Percentiles rank a stretch among this genome's conserved stretches.
Evolutionary conservation across 1,140 invertebrate genomes (phyloP).

Genomic region (Drosophila watanabei): DNA sequence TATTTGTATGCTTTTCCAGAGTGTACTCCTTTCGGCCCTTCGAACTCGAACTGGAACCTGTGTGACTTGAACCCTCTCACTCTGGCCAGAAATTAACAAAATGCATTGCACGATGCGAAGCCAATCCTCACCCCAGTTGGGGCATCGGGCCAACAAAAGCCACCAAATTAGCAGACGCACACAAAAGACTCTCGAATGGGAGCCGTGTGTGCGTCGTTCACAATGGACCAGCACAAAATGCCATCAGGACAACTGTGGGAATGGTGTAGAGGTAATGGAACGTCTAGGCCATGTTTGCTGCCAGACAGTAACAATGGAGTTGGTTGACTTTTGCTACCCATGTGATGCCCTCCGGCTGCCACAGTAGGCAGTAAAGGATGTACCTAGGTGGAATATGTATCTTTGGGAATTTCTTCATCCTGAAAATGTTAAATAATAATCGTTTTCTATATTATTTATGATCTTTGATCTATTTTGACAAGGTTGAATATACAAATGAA

Average conservation of each 20-base stretch:
- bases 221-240: slow-evolving; percentile 66
- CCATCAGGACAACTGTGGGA: slow-evolving; percentile 34
- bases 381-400: neutral
- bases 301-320: slow-evolving; percentile 43
- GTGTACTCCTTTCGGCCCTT: slow-evolving; percentile 9
- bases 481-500: neutral
- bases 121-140: slow-evolving; percentile 18
- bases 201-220: slow-evolving; percentile 26
- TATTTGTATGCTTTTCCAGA: neutral
- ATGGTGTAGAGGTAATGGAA: slow-evolving; percentile 33
- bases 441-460: neutral
- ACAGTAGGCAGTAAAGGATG: slow-evolving; percentile 1
- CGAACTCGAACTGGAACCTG: slow-evolving; percentile 9
- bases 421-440: neutral
- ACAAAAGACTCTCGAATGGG: slow-evolving; percentile 46
- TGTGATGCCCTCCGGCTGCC: neutral
- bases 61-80: slow-evolving; percentile 19
- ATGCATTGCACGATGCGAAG: slow-evolving; percentile 42
- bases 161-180: slow-evolving; percentile 77
- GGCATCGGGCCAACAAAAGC: slow-evolving; percentile 66
- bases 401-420: neutral
- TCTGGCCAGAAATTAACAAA: slow-evolving; percentile 48
- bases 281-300: slow-evolving; percentile 35
- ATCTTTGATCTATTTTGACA: neutral
- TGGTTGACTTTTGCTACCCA: slow-evolving; percentile 38